Evolutionary conservation across 2,888 invertebrate species (phyloP).

Genomic region (Zhuqinia jingwanae): DNA sequence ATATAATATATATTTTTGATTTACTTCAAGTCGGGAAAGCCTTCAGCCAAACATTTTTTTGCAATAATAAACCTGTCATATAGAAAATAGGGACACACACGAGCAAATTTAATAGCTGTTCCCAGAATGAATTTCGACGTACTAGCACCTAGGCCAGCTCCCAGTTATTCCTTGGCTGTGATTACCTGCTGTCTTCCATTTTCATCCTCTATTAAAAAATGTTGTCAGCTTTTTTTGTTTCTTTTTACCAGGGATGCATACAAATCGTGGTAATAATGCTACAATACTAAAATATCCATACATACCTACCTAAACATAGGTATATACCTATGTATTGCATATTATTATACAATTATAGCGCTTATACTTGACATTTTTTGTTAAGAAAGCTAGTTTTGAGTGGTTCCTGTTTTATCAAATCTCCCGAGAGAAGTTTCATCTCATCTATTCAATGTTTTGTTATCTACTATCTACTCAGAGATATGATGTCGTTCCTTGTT

Average conservation of each 20-base stretch:
- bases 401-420: constrained; percentile 34
- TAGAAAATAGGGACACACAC: constrained; percentile 48
- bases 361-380: neutral
- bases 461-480: neutral
- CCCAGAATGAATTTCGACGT: neutral
- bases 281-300: neutral
- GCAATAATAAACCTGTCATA: constrained; percentile 48
- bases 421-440: neutral
- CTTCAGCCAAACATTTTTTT: neutral
- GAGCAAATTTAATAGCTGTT: constrained; percentile 16
- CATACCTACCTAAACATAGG: neutral
- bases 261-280: constrained; percentile 17
- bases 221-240: constrained; percentile 20
- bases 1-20: neutral
- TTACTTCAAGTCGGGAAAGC: no score
- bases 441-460: neutral
- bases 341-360: neutral
- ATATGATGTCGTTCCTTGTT: neutral
- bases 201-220: constrained; percentile 28
- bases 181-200: constrained; percentile 14
- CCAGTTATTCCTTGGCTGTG: neutral
- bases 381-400: constrained; percentile 48
- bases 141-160: constrained; percentile 1
- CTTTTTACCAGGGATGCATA: constrained; percentile 33
- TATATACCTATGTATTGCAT: neutral